Conservation (phyloP, 2,113 vertebrate genomes). For the Riparia riparia region DNA sequence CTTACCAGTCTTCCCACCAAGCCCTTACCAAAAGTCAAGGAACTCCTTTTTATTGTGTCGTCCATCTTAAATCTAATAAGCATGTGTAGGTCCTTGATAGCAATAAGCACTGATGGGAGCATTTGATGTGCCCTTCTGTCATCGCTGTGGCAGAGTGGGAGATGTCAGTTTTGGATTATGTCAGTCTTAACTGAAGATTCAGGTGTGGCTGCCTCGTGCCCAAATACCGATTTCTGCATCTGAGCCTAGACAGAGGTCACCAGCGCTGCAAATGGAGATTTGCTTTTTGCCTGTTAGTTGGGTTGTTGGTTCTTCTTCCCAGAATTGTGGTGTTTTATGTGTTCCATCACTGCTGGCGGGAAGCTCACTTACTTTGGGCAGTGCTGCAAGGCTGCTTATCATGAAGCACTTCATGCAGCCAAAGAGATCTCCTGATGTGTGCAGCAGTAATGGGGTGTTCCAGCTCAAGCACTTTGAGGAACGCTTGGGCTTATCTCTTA, state of each 20-base stretch:
- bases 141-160: not conserved
- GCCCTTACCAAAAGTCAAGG: not conserved
- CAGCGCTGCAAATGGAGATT: not conserved
- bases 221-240: not conserved
- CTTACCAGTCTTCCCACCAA: not conserved
- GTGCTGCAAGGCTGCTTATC: not conserved
- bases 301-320: not conserved
- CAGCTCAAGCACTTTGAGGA: not conserved
- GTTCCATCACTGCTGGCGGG: not conserved
- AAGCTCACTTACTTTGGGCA: not conserved
- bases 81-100: not conserved
- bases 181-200: not conserved
- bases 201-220: not conserved
- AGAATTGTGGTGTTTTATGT: not conserved
- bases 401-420: not conserved
- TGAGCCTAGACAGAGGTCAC: not conserved
- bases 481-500: fast-evolving
- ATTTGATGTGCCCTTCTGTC: not conserved
- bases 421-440: not conserved
- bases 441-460: not conserved
- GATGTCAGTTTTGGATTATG: not conserved
- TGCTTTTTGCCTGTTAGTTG: not conserved
- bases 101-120: not conserved
- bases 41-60: not conserved
- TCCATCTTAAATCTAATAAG: not conserved